phyloP scores from a whole-genome alignment of 2,113 vertebrate genomes.

The Acanthisitta chloris region DNA sequence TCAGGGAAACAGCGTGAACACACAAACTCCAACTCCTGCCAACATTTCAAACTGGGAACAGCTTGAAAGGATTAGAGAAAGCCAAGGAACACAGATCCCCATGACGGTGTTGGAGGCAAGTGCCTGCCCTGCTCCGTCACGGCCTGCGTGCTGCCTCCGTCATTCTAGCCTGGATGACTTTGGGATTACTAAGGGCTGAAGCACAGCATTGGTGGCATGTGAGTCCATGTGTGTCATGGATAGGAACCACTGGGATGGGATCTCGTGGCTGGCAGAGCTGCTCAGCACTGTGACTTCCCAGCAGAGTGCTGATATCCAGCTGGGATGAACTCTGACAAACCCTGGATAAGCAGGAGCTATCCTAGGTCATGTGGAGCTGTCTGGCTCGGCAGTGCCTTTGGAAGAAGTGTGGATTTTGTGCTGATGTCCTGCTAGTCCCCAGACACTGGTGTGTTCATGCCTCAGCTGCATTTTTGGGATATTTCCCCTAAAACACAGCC shows the following conservation, averaged over 20 bases:
- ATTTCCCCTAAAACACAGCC: not conserved
- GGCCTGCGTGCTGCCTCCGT: accelerated
- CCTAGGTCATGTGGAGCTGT: not conserved
- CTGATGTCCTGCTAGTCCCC: accelerated
- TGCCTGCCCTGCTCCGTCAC: not conserved
- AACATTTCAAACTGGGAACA: not conserved
- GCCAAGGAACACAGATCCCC: accelerated
- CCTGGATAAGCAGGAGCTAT: not conserved
- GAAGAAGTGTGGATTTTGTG: not conserved
- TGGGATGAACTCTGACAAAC: not conserved
- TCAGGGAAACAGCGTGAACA: not conserved
- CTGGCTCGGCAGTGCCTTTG: accelerated
- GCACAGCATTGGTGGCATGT: accelerated
- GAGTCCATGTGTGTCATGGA: accelerated
- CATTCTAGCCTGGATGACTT: not conserved
- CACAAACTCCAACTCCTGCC: not conserved
- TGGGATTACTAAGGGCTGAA: not conserved
- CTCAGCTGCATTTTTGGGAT: not conserved
- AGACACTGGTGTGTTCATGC: no score
- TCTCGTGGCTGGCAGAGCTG: not conserved
- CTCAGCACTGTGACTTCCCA: no score
- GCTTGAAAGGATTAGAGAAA: not conserved
- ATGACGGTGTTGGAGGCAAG: accelerated
- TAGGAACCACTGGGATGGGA: not conserved
- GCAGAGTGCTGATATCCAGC: not conserved